These are phyloP conservation scores for Poeciliopsis presidionis DNA, from an alignment of 2,797 vertebrate species.

Conservation along the genomic window DNA sequence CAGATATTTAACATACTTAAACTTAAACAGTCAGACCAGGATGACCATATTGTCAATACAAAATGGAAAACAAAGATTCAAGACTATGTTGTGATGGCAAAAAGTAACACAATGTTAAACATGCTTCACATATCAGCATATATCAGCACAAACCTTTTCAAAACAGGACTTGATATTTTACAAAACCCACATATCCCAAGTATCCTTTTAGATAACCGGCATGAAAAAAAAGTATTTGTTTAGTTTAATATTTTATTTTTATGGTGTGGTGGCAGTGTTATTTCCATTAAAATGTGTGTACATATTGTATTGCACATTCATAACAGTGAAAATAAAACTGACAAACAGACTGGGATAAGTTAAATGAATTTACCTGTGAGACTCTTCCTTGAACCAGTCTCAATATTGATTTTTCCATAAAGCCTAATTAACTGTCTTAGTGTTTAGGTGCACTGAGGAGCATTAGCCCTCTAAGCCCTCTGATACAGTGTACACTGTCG, in stretches of 20 bases:
- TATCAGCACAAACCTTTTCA: neutral
- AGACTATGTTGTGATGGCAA: too few species aligned
- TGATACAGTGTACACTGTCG: slow-evolving; percentile 42
- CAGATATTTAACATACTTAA: too few species aligned
- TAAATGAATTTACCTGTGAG: slow-evolving; percentile 42
- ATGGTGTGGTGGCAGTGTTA: neutral
- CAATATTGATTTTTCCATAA: slow-evolving; percentile 69
- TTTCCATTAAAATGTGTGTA: neutral
- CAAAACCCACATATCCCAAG: neutral
- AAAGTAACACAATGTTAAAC: too few species aligned
- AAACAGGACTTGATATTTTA: neutral
- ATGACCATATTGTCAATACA: too few species aligned
- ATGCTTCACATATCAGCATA: too few species aligned
- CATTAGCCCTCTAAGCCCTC: slow-evolving; percentile 54
- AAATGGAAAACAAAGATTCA: too few species aligned
- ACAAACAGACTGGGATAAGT: slow-evolving; percentile 33
- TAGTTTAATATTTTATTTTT: neutral
- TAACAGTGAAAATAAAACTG: slow-evolving; percentile 19
- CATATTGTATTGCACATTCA: slow-evolving; percentile 15
- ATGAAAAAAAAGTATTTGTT: neutral
- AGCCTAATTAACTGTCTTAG: slow-evolving; percentile 66
- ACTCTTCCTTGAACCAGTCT: slow-evolving; percentile 53
- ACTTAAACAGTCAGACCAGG: too few species aligned
- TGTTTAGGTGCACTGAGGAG: slow-evolving; percentile 56
- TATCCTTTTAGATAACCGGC: neutral